Conservation (phyloP, 2,113 vertebrate species). For the Apus apus region DNA sequence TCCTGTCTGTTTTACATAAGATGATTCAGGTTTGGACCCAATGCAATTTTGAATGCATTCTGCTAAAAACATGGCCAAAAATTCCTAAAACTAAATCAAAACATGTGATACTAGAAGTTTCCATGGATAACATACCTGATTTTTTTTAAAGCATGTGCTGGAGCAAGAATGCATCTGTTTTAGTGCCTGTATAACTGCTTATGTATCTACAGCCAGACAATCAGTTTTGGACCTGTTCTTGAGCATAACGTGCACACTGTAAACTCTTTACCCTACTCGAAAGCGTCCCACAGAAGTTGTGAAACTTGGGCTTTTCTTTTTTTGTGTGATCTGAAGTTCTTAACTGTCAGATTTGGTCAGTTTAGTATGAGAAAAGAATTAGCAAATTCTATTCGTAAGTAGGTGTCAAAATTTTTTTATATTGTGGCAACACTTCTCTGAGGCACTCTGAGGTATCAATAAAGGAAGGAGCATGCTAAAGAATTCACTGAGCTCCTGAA, state of each 20-base stretch:
- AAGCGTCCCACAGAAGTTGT: not conserved
- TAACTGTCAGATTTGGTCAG: not conserved
- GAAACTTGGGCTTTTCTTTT: not conserved
- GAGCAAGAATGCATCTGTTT: not conserved
- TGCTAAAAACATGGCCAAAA: fast-evolving
- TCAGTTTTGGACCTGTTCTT: not conserved
- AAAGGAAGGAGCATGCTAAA: not conserved
- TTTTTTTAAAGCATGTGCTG: not conserved
- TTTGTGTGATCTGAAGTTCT: not conserved
- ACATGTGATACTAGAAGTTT: not conserved
- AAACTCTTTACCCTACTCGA: not conserved
- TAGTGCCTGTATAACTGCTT: not conserved
- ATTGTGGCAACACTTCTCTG: not conserved
- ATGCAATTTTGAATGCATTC: not conserved
- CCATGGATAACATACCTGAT: not conserved
- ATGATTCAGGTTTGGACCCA: not conserved
- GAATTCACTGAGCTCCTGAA: not conserved
- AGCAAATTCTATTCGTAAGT: not conserved
- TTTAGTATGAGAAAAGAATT: not conserved
- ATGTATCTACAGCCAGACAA: not conserved
- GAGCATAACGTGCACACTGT: not conserved
- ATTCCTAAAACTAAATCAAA: not conserved
- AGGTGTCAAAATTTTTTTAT: not conserved
- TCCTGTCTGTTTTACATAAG: not conserved
- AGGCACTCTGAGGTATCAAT: not conserved